Conservation (phyloP, 1,140 invertebrate genomes). For the Ridgeia piscesae region DNA sequence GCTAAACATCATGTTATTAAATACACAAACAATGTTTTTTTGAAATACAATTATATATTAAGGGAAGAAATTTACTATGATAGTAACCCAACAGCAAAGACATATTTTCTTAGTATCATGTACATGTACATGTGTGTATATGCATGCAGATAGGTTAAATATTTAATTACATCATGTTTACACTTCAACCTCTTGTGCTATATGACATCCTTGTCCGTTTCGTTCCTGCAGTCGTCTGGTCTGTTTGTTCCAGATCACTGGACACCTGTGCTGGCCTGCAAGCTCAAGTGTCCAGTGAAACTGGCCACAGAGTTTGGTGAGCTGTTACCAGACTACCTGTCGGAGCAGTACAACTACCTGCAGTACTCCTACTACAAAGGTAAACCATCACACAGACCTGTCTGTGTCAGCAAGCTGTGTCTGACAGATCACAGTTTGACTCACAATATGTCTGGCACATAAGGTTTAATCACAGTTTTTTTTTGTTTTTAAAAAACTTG, state of each 20-base stretch:
- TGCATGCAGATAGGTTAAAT: background rate
- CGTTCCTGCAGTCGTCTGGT: background rate
- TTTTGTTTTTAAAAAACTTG: no score
- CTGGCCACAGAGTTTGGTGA: constrained; percentile 69
- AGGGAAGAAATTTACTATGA: background rate
- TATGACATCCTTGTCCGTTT: background rate
- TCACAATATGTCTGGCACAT: no score
- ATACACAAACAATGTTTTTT: no score
- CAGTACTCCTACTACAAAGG: constrained; percentile 79
- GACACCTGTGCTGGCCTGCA: constrained; percentile 71
- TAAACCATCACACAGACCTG: constrained; percentile 44
- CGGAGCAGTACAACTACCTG: constrained; percentile 75
- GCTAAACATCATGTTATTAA: background rate
- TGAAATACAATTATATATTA: background rate
- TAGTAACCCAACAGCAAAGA: background rate
- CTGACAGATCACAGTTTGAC: background rate
- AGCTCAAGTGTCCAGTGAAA: constrained; percentile 66
- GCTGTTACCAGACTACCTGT: constrained; percentile 66
- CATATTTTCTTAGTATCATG: constrained; percentile 6
- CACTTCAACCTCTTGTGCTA: background rate
- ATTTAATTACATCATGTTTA: background rate
- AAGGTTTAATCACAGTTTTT: no score
- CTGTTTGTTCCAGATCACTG: constrained; percentile 67
- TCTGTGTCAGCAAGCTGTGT: no score
- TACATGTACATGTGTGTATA: no score